These are phyloP conservation scores for Platysternon megacephalum DNA, from an alignment of 2,113 vertebrate species.

Conservation along the genomic window DNA sequence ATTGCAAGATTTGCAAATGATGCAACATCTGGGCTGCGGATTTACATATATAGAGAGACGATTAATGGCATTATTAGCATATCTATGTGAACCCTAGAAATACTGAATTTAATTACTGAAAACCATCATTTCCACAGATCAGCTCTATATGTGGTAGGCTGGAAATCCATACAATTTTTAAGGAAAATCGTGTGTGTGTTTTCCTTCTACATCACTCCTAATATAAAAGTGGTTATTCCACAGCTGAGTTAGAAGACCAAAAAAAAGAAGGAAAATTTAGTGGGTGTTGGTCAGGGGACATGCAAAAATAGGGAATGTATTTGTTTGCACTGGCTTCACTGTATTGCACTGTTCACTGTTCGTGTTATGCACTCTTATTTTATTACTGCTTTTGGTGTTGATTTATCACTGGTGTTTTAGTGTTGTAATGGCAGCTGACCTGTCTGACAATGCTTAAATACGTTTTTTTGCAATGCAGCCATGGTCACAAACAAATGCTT, in stretches of 20 bases:
- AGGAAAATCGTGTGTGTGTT: slow-evolving; percentile 41
- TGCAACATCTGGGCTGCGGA: slow-evolving; percentile 83
- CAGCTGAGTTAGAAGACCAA: not conserved
- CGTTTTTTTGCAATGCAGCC: too few species aligned
- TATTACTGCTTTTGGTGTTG: too few species aligned
- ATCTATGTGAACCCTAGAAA: slow-evolving; percentile 78
- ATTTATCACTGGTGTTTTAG: too few species aligned
- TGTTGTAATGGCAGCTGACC: too few species aligned
- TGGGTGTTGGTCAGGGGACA: not conserved
- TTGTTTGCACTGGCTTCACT: too few species aligned
- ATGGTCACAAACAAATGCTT: too few species aligned
- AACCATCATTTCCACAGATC: slow-evolving; percentile 56
- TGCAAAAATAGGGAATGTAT: too few species aligned
- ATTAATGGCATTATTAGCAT: slow-evolving; percentile 88
- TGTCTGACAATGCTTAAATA: too few species aligned
- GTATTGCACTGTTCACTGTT: too few species aligned
- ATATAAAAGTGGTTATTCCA: slow-evolving; percentile 16
- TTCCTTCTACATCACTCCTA: not conserved
- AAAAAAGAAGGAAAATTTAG: not conserved
- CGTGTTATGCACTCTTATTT: too few species aligned
- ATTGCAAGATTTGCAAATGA: slow-evolving; percentile 87
- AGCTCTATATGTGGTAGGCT: not conserved
- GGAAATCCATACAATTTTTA: slow-evolving; percentile 13
- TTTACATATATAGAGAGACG: slow-evolving; percentile 85
- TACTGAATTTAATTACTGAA: slow-evolving; percentile 80